Percentiles rank a stretch among this genome's conserved stretches.
These are phyloP conservation scores for Platycheirus rosarum DNA, from an alignment of 2,888 invertebrate genomes.

Conservation along the genomic window DNA sequence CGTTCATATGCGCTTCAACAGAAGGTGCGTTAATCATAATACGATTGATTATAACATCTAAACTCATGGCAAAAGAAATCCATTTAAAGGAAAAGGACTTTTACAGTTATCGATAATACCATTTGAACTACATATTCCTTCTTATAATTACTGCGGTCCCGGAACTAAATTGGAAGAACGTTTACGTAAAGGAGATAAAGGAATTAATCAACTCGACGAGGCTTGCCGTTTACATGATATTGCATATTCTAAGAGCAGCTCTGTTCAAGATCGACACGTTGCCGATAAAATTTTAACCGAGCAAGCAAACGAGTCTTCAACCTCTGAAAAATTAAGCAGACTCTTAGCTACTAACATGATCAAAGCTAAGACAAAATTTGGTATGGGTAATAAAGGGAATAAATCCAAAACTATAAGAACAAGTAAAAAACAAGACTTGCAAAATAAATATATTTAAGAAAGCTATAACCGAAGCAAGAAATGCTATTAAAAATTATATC, in stretches of 20 bases:
- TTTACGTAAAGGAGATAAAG: constrained; percentile 74
- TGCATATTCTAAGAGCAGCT: constrained; percentile 42
- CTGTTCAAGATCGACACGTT: constrained; percentile 5
- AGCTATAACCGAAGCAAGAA: background rate
- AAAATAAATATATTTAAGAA: background rate
- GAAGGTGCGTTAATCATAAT: constrained; percentile 3
- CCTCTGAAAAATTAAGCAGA: no score
- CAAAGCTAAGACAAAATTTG: no score
- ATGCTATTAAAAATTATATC: background rate
- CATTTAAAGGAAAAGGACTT: constrained; percentile 3
- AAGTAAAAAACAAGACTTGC: background rate
- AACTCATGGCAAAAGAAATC: background rate
- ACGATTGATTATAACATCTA: constrained; percentile 7
- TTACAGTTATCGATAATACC: constrained; percentile 64
- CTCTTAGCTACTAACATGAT: no score
- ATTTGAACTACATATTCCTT: constrained; percentile 70
- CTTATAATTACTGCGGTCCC: constrained; percentile 76
- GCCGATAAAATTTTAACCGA: constrained; percentile 36
- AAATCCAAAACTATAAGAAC: background rate
- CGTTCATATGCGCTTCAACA: background rate
- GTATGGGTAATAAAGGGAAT: no score
- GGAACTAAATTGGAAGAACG: constrained; percentile 75
- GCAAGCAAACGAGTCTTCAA: background rate
- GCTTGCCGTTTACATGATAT: constrained; percentile 73
- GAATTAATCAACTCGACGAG: constrained; percentile 75